Conservation (phyloP, 2,888 invertebrate species). For the Drosophila monieri region DNA sequence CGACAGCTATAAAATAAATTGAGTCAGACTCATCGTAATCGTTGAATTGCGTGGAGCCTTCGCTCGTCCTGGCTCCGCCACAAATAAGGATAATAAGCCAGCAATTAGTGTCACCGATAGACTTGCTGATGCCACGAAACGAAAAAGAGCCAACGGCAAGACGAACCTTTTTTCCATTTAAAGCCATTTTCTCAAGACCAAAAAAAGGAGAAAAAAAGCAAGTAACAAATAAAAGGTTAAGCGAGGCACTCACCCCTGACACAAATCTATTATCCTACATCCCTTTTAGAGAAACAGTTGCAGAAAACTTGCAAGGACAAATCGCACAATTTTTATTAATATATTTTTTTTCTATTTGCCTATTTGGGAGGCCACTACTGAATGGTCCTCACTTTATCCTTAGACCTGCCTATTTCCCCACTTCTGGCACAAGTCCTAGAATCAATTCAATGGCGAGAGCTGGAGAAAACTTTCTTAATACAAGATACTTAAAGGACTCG, state of each 20-base stretch:
- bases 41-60: conserved; percentile 60
- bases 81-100: conserved; percentile 63
- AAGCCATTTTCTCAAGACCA: conserved; percentile 43
- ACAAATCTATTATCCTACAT: conserved; percentile 40
- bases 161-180: conserved; percentile 31
- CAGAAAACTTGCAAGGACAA: conserved; percentile 53
- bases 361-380: conserved; percentile 70
- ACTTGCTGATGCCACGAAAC: conserved; percentile 46
- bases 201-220: conserved; percentile 8
- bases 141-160: conserved; percentile 21
- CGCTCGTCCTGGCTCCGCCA: conserved; percentile 9
- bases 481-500: conserved; percentile 75
- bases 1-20: conserved; percentile 17
- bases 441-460: conserved; percentile 64
- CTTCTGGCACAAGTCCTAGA: conserved; percentile 46
- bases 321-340: conserved; percentile 72
- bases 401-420: conserved; percentile 10
- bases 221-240: conserved; percentile 41
- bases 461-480: conserved; percentile 65
- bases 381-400: conserved; percentile 26
- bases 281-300: conserved; percentile 25
- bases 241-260: conserved; percentile 31
- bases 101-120: conserved; percentile 71
- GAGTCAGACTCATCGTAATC: conserved; percentile 59
- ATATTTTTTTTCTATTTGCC: conserved; percentile 74